Evolutionary conservation across 2,888 invertebrate genomes (phyloP), one percentile per base, ranked within the genome.

Genomic region (Cheilosia grossa): DNA sequence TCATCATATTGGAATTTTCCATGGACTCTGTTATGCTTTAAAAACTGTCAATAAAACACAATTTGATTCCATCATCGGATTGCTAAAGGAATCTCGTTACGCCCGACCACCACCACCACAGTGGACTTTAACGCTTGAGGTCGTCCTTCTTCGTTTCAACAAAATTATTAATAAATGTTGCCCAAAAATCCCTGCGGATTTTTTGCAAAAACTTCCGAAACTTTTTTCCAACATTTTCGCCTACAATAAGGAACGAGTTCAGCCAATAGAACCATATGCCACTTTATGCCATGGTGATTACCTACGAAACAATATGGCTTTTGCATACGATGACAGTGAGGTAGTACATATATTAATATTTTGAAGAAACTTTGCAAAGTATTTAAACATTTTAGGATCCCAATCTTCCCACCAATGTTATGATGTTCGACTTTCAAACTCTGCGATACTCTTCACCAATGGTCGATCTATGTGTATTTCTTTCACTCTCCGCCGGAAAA

Each of bases 401-500:
- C 7, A 86, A 81, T 4, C 47, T 67, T 10, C 91, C 92, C 0
- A 56, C 79, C 3, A 90, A 89, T 2, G 87, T 89, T 1, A 90
- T 91, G 89, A 91, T 92, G 91, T 92, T 92, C 67, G 92, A 92
- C 88, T 90, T 92, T 54, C 92, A 92, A 87, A 92, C 92, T 0
- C 77, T 92, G 51, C 89, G 91, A 1, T 82, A 90, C 47, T 88
- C 89, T 7, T 91, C 92, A 15, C 92, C 92, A 40, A 92, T 92
- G 92, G 61, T 91, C 0, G 92, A 92, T 83, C 86, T 92, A 1
- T 42, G 87, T 1, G 77, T 89, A 4, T 91, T 91, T 58, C 74
- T 92, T 40, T 87, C 89, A 1, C 53, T 91, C 0, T 91, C 91
- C 3, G 70, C 89, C 1, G 90, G 89, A 58, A 88, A 88, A 0